A percentile compares a stretch with the other conserved stretches of the same genome.
phyloP scores from a whole-genome alignment of 2,797 vertebrate species.

The Lacerta bilineata region DNA sequence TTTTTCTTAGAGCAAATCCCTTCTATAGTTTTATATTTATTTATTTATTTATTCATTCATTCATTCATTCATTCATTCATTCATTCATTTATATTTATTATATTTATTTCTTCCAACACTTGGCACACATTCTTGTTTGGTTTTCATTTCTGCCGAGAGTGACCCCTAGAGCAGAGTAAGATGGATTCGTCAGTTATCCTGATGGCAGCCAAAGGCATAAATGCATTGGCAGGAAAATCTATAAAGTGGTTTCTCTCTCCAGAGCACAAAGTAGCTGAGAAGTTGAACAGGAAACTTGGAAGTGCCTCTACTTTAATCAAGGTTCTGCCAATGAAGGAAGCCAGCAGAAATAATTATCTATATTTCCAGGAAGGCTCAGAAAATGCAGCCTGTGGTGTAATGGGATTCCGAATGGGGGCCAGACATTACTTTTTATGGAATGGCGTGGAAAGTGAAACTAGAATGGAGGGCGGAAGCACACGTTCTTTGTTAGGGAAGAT shows the following conservation, averaged over 20 bases:
- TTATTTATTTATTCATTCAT: too few species aligned
- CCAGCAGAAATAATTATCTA: background rate
- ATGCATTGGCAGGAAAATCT: background rate
- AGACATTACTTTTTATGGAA: too few species aligned
- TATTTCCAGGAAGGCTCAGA: background rate
- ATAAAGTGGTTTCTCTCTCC: background rate
- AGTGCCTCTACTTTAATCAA: background rate
- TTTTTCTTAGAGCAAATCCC: constrained; percentile 46
- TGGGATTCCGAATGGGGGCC: too few species aligned
- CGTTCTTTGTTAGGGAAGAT: too few species aligned
- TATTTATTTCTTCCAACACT: constrained; percentile 41
- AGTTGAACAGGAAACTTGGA: background rate
- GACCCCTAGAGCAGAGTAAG: background rate
- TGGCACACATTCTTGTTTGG: background rate
- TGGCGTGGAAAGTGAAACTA: too few species aligned
- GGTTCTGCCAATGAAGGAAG: background rate
- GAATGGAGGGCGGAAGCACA: too few species aligned
- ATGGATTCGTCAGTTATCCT: background rate
- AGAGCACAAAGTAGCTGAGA: background rate
- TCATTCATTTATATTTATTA: background rate
- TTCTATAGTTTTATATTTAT: constrained; percentile 29
- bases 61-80: too few species aligned
- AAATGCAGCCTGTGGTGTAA: constrained; percentile 5
- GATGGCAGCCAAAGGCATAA: background rate
- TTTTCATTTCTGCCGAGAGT: constrained; percentile 45